phyloP scores from a whole-genome alignment of 2,797 vertebrate genomes.

The Spondyliosoma cantharus region DNA sequence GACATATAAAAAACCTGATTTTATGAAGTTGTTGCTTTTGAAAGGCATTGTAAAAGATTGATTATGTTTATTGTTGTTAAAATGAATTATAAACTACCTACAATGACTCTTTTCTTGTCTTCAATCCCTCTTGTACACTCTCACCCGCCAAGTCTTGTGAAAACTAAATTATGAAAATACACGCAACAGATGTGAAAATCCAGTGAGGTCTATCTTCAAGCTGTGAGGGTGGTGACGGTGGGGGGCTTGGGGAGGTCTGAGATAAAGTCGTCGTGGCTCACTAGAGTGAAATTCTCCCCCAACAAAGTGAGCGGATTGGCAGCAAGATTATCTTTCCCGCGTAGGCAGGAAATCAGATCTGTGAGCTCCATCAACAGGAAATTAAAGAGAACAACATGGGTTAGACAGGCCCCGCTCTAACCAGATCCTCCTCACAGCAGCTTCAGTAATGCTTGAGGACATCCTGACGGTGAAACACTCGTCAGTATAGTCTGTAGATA shows the following conservation, averaged over 20 bases:
- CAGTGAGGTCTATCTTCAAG: slow-evolving; percentile 14
- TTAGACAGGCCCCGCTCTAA: slow-evolving; percentile 54
- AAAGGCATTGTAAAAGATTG: slow-evolving; percentile 2
- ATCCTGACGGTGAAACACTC: slow-evolving; percentile 44
- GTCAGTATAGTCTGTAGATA: slow-evolving; percentile 53
- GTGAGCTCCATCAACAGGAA: slow-evolving; percentile 79
- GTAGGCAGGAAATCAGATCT: slow-evolving; percentile 79
- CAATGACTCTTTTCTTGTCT: not conserved
- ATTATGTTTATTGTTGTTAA: slow-evolving; percentile 1
- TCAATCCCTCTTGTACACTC: not conserved
- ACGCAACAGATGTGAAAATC: slow-evolving; percentile 41
- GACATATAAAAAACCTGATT: slow-evolving; percentile 13
- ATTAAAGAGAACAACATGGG: slow-evolving; percentile 78
- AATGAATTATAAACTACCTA: not conserved
- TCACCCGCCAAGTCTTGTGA: not conserved
- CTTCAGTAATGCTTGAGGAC: slow-evolving; percentile 30
- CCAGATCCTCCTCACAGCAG: slow-evolving; percentile 53
- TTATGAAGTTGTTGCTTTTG: not conserved
- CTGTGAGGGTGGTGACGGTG: slow-evolving; percentile 3
- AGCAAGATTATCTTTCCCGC: slow-evolving; percentile 68
- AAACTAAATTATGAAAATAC: slow-evolving; percentile 31
- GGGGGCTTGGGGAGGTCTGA: not conserved
- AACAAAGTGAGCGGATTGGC: slow-evolving; percentile 53
- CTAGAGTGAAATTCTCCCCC: slow-evolving; percentile 37
- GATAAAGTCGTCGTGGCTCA: slow-evolving; percentile 35